These are phyloP conservation scores for Drosophila kikkawai DNA, from an alignment of 1,140 invertebrate species.

Conservation along the genomic window DNA sequence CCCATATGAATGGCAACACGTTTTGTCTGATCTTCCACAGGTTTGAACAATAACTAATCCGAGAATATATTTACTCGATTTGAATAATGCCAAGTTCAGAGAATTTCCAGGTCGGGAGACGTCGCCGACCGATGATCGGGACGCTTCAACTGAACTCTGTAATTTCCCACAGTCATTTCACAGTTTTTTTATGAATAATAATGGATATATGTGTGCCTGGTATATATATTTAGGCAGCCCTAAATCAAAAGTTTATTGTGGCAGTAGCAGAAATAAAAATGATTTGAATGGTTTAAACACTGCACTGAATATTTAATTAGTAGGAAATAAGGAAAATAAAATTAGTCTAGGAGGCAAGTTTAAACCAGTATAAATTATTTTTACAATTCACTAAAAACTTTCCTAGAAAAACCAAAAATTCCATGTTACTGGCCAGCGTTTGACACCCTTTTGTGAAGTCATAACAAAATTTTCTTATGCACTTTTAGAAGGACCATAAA, in stretches of 20 bases:
- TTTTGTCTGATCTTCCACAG: slow-evolving; percentile 14
- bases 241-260: slow-evolving; percentile 27
- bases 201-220: slow-evolving; percentile 6
- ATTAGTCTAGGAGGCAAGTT: not conserved
- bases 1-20: slow-evolving; percentile 34
- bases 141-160: slow-evolving; percentile 38
- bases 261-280: slow-evolving; percentile 24
- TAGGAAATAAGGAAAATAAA: too few species aligned
- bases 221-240: slow-evolving; percentile 15
- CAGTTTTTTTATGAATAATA: slow-evolving; percentile 29
- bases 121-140: slow-evolving; percentile 43
- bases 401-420: not conserved
- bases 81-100: slow-evolving; percentile 29
- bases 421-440: not conserved
- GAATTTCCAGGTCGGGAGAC: slow-evolving; percentile 55
- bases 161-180: slow-evolving; percentile 56
- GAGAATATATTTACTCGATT: slow-evolving; percentile 4
- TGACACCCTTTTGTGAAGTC: slow-evolving; percentile 5
- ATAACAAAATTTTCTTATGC: not conserved
- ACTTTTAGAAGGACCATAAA: slow-evolving; percentile 30
- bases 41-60: slow-evolving; percentile 33
- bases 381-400: not conserved
- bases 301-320: not conserved
- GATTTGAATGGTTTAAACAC: not conserved
- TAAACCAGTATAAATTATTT: not conserved